Base-by-base conservation (phyloP, 1,140 invertebrate genomes). In the Ladona fulva region DNA sequence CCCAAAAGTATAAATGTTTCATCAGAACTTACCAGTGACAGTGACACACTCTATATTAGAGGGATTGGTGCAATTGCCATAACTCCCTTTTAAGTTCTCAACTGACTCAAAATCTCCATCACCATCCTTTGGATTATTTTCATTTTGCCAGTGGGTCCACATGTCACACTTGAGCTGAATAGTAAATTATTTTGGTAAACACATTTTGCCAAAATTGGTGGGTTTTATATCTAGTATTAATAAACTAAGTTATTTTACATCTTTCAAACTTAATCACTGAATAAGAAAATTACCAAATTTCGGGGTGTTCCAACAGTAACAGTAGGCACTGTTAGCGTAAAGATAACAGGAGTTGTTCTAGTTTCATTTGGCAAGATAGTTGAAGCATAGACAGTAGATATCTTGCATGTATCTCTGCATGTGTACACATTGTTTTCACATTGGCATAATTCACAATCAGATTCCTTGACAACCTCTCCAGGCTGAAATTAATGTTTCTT, bases 391-490 rank as follows among this genome's bases (percentile, higher is more conserved):
- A 8, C 3, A 37, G 8, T 37, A 1, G 8, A 5, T 37, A 1
- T 37, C 8, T 1, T 37, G 29, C 29, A 37, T 37, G 84, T 87
- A 79, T 84, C 84, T 82, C 89, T 89, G 82, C 92, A 93, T 76
- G 89, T 85, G 79, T 92, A 89, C n/a, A 86, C 87, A 83, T 94
- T 93, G 80, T 92, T 88, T 0, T 93, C 84, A 80, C 93, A 95
- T 80, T 94, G 92, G 80, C 93, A 95, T 22, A 88, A 86, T 81
- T 89, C 87, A 80, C 92, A 93, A 0, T 87, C 86, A 8, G 87
- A 87, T 76, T 88, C 87, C n/a, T 87, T 81, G 3, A 86, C 78
- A 0, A 90, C 84, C 10, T 85, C 86, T 7, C 91, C 90, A 6
- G 92, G 91, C 87, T 91, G 81, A 8, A 83, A 83, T 80, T 59